Evolutionary conservation across 2,113 vertebrate genomes (phyloP), one percentile per base, ranked within the genome.

Genomic region (Melanostigma gelatinosum): DNA sequence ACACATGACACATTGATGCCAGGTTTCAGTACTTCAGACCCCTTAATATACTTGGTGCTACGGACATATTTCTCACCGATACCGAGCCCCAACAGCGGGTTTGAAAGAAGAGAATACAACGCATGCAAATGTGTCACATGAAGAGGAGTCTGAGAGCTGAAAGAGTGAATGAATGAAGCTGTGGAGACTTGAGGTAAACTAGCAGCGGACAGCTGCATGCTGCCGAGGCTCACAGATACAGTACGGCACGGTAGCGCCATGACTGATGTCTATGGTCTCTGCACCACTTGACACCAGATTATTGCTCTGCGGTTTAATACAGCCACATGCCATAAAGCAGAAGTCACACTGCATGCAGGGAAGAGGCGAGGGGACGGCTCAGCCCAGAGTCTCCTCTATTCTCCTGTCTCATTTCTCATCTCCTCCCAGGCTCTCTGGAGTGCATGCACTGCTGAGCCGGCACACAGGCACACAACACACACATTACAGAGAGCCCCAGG

Each of bases 281-380:
- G 87, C 89, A 77, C 92, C 87, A 88, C 89, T 93, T 93, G 91
- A 93, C 93, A 92, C 89, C 89, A 92, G 89, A 93, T 93, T 93
- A 94, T 94, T 92, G 86, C 91, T 86, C 82, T 74, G 88, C 63
- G 67, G 90, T 92, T 89, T 91, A 91, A 93, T 91, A 87, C 86
- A 88, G 85, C 87, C 90, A 89, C 91, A 91, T 92, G 89, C 93
- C 90, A 92, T 94, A 93, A 94, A 94, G 87, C 84, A 94, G 71
- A 85, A 90, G 77, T 89, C 90, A 67, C 85, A 75, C 69, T 27
- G 84, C 87, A 90, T 75, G 71, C 79, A 44, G 87, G 78, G 82
- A 84, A 50, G 85, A 83, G 57, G 70, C 34, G 8, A 71, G 66
- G 72, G 75, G 65, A 61, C 60, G 4, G 64, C 85, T 85, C 83